Evolutionary conservation across 2,888 invertebrate genomes (phyloP), one percentile per base, ranked within the genome.

Genomic region (Zele albiditarsus): DNA sequence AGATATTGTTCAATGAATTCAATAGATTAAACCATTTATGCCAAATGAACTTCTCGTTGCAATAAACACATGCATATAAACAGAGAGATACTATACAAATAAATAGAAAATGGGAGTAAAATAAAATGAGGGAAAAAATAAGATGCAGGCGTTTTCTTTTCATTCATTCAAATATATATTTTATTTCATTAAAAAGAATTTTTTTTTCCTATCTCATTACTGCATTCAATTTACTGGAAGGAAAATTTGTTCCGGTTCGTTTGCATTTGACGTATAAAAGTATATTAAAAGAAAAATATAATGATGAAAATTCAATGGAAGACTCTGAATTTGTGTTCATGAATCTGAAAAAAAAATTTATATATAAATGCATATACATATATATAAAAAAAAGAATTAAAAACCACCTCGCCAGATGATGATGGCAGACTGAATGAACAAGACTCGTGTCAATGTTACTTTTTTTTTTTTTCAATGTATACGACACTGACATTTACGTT

Each of bases 151-250:
- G 23, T 20, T 53, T 20, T 20, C 4, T 53, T n/a, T 53, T 53
- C 53, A 20, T 53, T 20, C 20, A 20, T 10, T 53, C n/a, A 38
- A 38, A 38, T 23, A 20, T 53, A n/a, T 2, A 53, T 53, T 20
- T 31, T 49, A n/a, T 67, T 16, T 46, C 27, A n/a, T n/a, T n/a
- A n/a, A n/a, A n/a, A n/a, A n/a, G n/a, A n/a, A n/a, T 67, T 46
- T 8, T 33, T 46, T 67, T 67, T 38, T 38, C 38, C 2, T 49
- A n/a, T 67, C 67, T 67, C 67, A 67, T 67, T 67, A 67, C 46
- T 6, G 20, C 46, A 25, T 67, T 27, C 46, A 67, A 67, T 67
- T 66, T 66, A 42, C 20, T 46, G 16, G 16, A 46, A 46, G 23
- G 14, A 20, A 60, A 14, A 60, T 60, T 46, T n/a, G 20, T 27